Base-by-base conservation (phyloP, 2,797 vertebrate genomes). In the Limnodromus scolopaceus region DNA sequence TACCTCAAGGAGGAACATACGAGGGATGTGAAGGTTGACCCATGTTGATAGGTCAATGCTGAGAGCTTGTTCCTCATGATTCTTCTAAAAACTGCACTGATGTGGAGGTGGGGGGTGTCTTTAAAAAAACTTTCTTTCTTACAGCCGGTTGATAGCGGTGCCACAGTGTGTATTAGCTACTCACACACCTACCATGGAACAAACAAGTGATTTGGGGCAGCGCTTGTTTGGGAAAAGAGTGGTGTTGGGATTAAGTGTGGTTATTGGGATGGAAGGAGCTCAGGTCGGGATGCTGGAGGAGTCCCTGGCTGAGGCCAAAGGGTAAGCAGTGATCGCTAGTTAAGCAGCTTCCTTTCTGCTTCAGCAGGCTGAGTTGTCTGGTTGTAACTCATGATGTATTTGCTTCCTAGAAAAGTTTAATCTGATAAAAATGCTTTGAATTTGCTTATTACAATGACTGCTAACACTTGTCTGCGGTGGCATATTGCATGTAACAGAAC, bases 181-280 rank as follows among this genome's bases (percentile, higher is more conserved):
- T 41, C 3, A 3, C 24, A 41, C 34, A 25, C 18, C 57, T 65
- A 6, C 38, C 1, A 0, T 32, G 16, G 41, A 86, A 38, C 24
- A 51, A 55, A 22, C 43, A 20, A 43, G 70, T 34, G 53, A 32
- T 22, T 16, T 2, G 1, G 32, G 34, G 48, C 53, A 65, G 39
- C 8, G 0, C 5, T 63, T 20, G 6, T 57, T 65, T 55, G 34
- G 16, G 24, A 60, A n/a, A 39, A 30, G 0, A 3, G 16, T 64
- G 61, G 14, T 60, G 10, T 60, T 3, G 30, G 74, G 20, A 11
- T 72, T 49, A 71, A 18, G 28, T 38, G 6, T 49, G 22, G 43
- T 49, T 66, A 16, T 10, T 74, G 85, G 34, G 32, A 18, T 65
- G 55, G 60, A 89, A 38, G 75, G 32, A 49, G 28, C 66, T 79